Conservation (phyloP, 2,888 invertebrate genomes). For the Candidula unifasciata region DNA sequence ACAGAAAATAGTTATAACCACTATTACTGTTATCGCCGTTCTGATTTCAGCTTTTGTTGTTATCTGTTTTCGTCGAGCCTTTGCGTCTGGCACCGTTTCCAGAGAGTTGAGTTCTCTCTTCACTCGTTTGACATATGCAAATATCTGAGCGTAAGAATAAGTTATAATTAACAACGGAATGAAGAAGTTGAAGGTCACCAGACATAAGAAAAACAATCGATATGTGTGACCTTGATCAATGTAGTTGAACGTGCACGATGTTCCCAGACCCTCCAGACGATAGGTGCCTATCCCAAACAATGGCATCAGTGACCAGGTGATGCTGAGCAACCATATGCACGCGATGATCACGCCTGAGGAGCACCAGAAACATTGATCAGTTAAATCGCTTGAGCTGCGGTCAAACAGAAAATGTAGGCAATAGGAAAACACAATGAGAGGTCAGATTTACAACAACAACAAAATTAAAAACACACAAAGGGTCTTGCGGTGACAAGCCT, state of each 20-base stretch:
- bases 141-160: constrained; percentile 54
- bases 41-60: constrained; percentile 34
- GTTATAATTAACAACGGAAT: constrained; percentile 53
- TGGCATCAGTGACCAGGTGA: constrained; percentile 55
- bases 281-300: constrained; percentile 54
- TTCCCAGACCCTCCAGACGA: constrained; percentile 57
- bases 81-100: background rate
- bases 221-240: constrained; percentile 42
- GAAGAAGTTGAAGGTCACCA: constrained; percentile 55
- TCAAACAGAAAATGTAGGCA: no score
- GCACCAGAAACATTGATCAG: background rate
- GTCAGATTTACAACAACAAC: no score
- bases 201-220: constrained; percentile 51
- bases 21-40: constrained; percentile 44
- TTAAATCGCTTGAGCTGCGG: no score
- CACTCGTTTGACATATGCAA: constrained; percentile 49
- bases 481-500: no score
- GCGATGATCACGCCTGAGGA: constrained; percentile 40
- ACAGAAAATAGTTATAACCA: constrained; percentile 83
- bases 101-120: constrained; percentile 42
- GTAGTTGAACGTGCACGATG: constrained; percentile 60
- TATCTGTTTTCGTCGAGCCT: constrained; percentile 3
- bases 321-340: constrained; percentile 52
- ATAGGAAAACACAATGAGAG: no score
- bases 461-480: no score